phyloP scores from a whole-genome alignment of 1,140 invertebrate species.

The Antheraea pernyi region DNA sequence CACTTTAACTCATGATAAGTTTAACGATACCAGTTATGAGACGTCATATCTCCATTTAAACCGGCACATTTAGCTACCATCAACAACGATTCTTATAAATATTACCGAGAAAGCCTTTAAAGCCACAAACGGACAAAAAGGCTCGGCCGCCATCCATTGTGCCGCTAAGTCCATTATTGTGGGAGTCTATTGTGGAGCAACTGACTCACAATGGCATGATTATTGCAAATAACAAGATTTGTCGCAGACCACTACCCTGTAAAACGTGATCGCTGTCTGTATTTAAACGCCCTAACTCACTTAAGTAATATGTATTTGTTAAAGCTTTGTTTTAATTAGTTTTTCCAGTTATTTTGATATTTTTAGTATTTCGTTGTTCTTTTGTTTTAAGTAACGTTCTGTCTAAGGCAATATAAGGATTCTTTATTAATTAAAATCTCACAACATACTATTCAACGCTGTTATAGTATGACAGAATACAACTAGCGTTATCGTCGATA shows the following conservation, averaged over 20 bases:
- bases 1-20: not conserved
- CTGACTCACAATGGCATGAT: slow-evolving; percentile 33
- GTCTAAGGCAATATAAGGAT: too few relatives aligned
- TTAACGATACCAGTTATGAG: not conserved
- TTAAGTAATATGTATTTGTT: too few relatives aligned
- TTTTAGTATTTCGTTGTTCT: too few relatives aligned
- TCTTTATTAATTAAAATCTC: too few relatives aligned
- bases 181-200: slow-evolving; percentile 18
- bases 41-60: not conserved
- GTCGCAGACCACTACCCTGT: slow-evolving; percentile 6
- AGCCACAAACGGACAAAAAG: slow-evolving; percentile 27
- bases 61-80: not conserved
- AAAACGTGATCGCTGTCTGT: not conserved
- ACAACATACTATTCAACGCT: too few relatives aligned
- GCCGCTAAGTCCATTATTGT: slow-evolving; percentile 31
- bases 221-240: slow-evolving; percentile 44
- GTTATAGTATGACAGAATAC: too few relatives aligned
- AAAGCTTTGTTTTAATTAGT: too few relatives aligned
- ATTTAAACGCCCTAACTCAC: not conserved
- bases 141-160: slow-evolving; percentile 32
- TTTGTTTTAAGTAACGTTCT: too few relatives aligned
- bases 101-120: slow-evolving; percentile 12
- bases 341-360: too few relatives aligned
- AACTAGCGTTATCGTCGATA: too few relatives aligned
- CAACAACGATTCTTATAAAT: slow-evolving; percentile 3